Conservation (phyloP, 1,140 invertebrate species). For the Magallana gigas region DNA sequence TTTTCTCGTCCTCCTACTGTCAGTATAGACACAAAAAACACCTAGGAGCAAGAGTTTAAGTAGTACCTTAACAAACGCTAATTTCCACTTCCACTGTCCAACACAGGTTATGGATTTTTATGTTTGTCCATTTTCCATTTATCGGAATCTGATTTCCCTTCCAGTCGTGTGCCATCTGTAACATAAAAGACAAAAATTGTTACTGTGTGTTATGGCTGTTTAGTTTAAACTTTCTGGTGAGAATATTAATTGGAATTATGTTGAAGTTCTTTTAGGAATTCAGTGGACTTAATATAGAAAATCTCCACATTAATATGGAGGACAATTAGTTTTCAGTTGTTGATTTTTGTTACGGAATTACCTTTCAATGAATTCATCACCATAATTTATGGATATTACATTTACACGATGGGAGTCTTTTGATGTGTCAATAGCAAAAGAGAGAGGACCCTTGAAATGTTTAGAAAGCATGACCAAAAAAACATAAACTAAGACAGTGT, state of each 20-base stretch:
- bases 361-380: constrained; percentile 17
- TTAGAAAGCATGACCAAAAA: neutral
- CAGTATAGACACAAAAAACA: neutral
- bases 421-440: neutral
- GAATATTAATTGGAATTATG: constrained; percentile 14
- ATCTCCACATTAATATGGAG: too few species aligned
- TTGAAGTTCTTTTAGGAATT: too few species aligned
- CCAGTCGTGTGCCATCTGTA: neutral
- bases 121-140: neutral
- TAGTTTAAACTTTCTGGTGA: neutral
- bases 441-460: neutral
- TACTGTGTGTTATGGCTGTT: neutral
- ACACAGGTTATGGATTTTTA: constrained; percentile 3
- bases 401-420: neutral
- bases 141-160: constrained; percentile 8
- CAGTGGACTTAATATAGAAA: too few species aligned
- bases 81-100: neutral
- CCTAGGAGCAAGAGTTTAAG: neutral
- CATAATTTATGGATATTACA: neutral
- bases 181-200: neutral
- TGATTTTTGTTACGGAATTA: neutral
- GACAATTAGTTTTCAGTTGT: too few species aligned
- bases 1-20: constrained; percentile 9
- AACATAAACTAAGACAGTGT: neutral
- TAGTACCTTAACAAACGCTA: neutral